Evolutionary conservation across 2,113 vertebrate species (phyloP), one percentile per base, ranked within the genome.

Genomic region (Sylvilagus bachmani): DNA sequence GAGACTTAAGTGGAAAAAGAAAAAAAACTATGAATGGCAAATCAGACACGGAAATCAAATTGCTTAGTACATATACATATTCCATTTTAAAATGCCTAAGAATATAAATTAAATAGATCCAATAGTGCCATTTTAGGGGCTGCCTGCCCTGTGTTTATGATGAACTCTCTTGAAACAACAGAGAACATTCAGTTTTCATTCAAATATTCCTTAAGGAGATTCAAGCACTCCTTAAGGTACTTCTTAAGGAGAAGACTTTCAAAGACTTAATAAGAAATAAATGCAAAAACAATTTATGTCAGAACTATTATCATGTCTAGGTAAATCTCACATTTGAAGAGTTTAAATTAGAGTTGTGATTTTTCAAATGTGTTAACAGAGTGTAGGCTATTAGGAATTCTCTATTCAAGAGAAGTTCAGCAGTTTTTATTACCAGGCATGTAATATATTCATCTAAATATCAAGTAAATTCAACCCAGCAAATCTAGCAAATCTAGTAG

Each of bases 61-160:
- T 96, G 92, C 74, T 84, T 94, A 92, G 94, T 38, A 86, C 62
- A 93, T 87, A 90, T 95, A 97, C 95, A 96, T 92, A 95, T 96
- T 93, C 88, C 81, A 92, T 85, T 95, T 97, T 96, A 78, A 93
- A 97, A 95, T 55, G 78, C 85, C 70, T 87, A 77, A 62, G 29
- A 88, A 82, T 85, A 93, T 87, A 93, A 96, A 94, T 92, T 88
- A 96, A 96, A 92, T 88, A 96, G 96, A 96, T 90, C 93, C 90
- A 96, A 85, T 44, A 66, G 73, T 66, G 49, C 85, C 95, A 95
- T 97, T 96, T 97, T 92, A 7, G 29, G 62, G 88, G 78, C 86
- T 85, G 61, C 64, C 67, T 83, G 55, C 92, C 96, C 92, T 92
- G 96, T 90, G 85, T 95, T 96, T 91, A 58, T 85, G 77, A 96